Conservation (phyloP, 2,113 vertebrate genomes). For the Ciconia boyciana region DNA sequence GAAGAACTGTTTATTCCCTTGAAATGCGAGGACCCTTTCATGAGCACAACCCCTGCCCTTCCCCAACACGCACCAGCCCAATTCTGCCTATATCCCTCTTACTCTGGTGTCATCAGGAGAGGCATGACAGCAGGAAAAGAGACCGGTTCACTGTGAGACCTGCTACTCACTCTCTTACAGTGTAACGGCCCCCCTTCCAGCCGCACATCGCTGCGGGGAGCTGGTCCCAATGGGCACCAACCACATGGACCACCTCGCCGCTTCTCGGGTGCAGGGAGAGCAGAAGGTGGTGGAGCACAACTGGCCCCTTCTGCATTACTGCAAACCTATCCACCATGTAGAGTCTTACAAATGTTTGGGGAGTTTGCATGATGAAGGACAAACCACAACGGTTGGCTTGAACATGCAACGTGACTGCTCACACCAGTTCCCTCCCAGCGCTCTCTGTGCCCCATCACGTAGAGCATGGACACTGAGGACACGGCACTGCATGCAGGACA, state of each 20-base stretch:
- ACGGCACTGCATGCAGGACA: accelerated
- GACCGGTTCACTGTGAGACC: slow-evolving; percentile 99
- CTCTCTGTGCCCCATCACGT: not conserved
- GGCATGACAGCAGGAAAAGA: slow-evolving; percentile 87
- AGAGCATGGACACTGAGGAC: not conserved
- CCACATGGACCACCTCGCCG: accelerated
- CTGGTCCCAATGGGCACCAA: not conserved
- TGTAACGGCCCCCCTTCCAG: slow-evolving; percentile 96
- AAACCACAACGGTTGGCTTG: accelerated
- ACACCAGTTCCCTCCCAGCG: not conserved
- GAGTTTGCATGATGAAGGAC: not conserved
- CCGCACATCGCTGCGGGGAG: slow-evolving; percentile 42
- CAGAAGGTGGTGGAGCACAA: not conserved
- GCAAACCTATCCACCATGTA: accelerated
- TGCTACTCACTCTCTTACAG: slow-evolving; percentile 99
- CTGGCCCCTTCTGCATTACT: accelerated
- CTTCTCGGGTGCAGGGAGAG: not conserved
- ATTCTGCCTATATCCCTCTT: not conserved
- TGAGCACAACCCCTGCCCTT: not conserved
- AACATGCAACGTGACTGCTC: not conserved
- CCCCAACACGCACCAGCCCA: not conserved
- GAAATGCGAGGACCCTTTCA: not conserved
- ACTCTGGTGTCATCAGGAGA: slow-evolving; percentile 8
- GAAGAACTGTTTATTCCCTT: not conserved
- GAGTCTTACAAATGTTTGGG: not conserved